Base-by-base conservation (phyloP, 2,888 invertebrate species). In the Dexiosoma caninum region DNA sequence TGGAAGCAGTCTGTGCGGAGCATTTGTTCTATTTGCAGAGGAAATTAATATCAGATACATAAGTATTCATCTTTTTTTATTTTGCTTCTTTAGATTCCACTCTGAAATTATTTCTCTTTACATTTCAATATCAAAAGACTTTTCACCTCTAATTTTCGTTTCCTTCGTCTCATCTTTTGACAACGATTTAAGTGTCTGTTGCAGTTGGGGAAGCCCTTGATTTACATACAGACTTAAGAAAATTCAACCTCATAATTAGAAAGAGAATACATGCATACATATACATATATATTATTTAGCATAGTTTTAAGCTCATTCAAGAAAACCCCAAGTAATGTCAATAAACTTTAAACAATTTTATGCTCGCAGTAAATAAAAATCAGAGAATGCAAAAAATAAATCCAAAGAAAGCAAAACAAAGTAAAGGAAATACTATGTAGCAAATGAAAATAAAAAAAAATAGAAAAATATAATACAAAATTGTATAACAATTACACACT, bases 121-220 rank as follows among this genome's bases (percentile, higher is more conserved):
- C n/a, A n/a, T n/a, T n/a, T n/a, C n/a, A n/a, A n/a, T n/a, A n/a
- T n/a, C n/a, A n/a, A n/a, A n/a, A n/a, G n/a, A n/a, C n/a, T n/a
- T n/a, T 6, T 27, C 27, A 27, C 27, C 27, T 27, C 27, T 27
- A 27, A 27, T 5, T n/a, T 12, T 37, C n/a, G 3, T 19, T 10
- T 3, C 9, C 2, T 30, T 30, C n/a, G 2, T 0, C 27, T 27
- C 30, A 51, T 9, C 30, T 51, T 40, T 14, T 44, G 72, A 51
- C 59, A 67, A 75, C 46, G 14, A 40, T 66, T 30, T 67, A 67
- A 30, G 10, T 8, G 19, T 16, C 19, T 4, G 35, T 30, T 70
- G 7, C 27, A 53, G 60, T 21, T 14, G 70, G 51, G 53, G 81
- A 81, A 81, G 81, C 81, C 81, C 77, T 81, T 81, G 81, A 77